These are phyloP conservation scores for Hoplostethus atlanticus DNA, from an alignment of 2,797 vertebrate species.

Conservation along the genomic window DNA sequence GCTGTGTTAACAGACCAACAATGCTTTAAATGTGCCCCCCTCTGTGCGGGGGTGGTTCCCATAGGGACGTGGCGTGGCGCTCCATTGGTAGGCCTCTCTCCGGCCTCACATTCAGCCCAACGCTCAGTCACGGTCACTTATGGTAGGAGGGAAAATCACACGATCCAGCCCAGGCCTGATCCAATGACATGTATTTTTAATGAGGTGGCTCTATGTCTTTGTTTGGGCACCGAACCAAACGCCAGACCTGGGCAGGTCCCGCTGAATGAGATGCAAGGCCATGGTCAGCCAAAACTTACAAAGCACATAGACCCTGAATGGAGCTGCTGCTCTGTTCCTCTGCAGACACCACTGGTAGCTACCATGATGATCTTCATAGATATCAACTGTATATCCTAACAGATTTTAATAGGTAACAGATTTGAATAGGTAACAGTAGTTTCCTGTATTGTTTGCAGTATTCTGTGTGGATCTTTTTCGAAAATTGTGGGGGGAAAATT, in stretches of 20 bases:
- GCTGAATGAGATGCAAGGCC: conserved; percentile 72
- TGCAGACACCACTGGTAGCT: conserved; percentile 25
- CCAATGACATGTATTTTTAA: conserved; percentile 86
- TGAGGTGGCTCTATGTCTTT: conserved; percentile 83
- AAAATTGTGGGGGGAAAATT: conserved; percentile 1
- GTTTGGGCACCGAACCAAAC: conserved; percentile 74
- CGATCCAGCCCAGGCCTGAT: conserved; percentile 80
- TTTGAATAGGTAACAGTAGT: conserved; percentile 4
- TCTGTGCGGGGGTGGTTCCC: conserved; percentile 79
- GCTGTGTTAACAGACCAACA: conserved; percentile 82
- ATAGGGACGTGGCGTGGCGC: conserved; percentile 74
- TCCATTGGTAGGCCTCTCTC: conserved; percentile 74
- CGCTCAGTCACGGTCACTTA: conserved; percentile 83
- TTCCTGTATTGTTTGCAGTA: background rate
- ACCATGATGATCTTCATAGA: conserved; percentile 27
- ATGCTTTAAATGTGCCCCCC: conserved; percentile 79
- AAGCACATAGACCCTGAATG: conserved; percentile 64
- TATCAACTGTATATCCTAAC: conserved; percentile 1
- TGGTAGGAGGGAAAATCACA: conserved; percentile 78
- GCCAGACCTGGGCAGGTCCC: conserved; percentile 61
- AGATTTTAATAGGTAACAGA: background rate
- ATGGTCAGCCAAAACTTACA: conserved; percentile 46
- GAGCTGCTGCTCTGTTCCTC: conserved; percentile 29
- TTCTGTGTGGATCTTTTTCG: background rate
- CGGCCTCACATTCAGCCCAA: conserved; percentile 77